Evolutionary conservation across 2,797 vertebrate species (phyloP), one percentile per base, ranked within the genome.

Genomic region (Nyctibius grandis): DNA sequence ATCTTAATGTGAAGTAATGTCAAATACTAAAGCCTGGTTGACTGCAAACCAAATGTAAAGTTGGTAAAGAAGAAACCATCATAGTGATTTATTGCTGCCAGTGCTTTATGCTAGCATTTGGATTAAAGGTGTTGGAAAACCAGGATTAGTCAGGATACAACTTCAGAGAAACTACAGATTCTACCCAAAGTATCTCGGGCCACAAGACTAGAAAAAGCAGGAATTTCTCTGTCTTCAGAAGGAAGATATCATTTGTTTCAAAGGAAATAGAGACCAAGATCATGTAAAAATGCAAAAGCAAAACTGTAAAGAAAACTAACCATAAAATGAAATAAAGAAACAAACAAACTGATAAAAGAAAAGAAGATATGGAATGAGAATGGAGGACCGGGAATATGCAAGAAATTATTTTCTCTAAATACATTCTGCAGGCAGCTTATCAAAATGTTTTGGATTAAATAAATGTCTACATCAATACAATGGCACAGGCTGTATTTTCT

Each of bases 231-330:
- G 1, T 54, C 28, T 77, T 81, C 19, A 70, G 48, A 67, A 57
- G 29, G 13, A 59, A 36, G 10, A 4, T 42, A 25, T 6, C 0
- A 29, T 34, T 64, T 77, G 5, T 64, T 92, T 34, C 0, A 1
- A 45, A 88, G 10, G 20, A 64, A 38, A 15, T 14, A 78, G 21
- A 91, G 28, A 54, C 12, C 2, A 59, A 75, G 7, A 3, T 64
- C 33, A 74, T 28, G 6, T 7, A 74, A 78, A 89, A 70, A 59
- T 40, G 2, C 5, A 68, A 44, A 77, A 61, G 4, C 0, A 2
- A 80, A 84, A 47, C 15, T 61, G 6, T 38, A 45, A 85, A 73
- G 15, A 33, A 60, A 80, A 61, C 5, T 61, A 74, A 74, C 8
- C 4, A 42, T 33, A 28, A 72, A 70, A 8, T 6, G 80, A 72